These are phyloP conservation scores for Butastur rufipennis DNA, from an alignment of 2,113 vertebrate species.

Conservation along the genomic window DNA sequence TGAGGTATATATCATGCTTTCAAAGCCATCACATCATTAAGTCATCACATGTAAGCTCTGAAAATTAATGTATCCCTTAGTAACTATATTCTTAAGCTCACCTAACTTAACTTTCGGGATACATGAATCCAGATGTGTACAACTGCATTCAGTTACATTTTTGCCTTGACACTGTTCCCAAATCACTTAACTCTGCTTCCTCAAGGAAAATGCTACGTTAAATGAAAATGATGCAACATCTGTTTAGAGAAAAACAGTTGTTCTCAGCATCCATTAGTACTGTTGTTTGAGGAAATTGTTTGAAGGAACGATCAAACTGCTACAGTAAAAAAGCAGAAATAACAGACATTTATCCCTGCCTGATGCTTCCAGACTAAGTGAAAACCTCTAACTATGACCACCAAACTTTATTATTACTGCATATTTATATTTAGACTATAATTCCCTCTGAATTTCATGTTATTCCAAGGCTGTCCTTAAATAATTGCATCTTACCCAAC, in stretches of 20 bases:
- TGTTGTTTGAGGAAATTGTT: background rate
- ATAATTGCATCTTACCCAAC: background rate
- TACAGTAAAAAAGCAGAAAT: background rate
- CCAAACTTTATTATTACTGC: background rate
- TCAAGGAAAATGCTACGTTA: background rate
- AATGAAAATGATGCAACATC: background rate
- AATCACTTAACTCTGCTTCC: background rate
- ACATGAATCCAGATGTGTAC: background rate
- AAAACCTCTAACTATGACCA: background rate
- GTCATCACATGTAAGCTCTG: background rate
- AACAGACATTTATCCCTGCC: background rate
- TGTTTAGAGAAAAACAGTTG: background rate
- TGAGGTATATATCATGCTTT: background rate
- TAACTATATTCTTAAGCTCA: background rate
- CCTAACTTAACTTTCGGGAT: background rate
- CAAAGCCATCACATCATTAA: background rate
- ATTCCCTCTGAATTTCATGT: background rate
- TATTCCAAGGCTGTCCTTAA: background rate
- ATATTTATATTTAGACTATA: background rate
- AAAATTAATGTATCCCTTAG: background rate
- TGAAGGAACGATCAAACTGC: background rate
- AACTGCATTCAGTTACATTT: background rate
- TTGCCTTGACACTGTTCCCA: background rate
- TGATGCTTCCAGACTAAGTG: background rate
- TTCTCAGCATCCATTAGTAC: background rate